phyloP scores from a whole-genome alignment of 2,888 invertebrate species.

The Belgica antarctica region DNA sequence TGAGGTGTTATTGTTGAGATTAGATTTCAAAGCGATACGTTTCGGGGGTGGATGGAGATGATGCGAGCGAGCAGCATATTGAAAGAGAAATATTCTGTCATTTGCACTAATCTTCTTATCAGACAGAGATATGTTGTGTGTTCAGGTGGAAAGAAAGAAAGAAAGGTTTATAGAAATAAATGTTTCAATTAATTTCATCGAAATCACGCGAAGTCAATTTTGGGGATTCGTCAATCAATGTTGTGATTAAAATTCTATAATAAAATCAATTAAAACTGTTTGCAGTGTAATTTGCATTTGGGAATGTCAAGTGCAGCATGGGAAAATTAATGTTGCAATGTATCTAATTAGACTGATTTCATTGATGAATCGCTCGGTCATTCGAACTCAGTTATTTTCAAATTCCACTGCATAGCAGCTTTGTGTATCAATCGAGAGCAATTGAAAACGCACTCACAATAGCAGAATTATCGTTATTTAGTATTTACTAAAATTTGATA shows the following conservation, averaged over 20 bases:
- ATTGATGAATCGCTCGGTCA: neutral
- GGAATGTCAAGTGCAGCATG: too few species aligned
- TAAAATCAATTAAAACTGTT: neutral
- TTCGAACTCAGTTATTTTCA: too few species aligned
- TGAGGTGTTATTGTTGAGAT: constrained; percentile 9
- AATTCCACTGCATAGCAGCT: neutral
- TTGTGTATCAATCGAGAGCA: neutral
- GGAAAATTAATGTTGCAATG: too few species aligned
- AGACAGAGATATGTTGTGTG: neutral
- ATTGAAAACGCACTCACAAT: constrained; percentile 3
- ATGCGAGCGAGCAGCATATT: too few species aligned
- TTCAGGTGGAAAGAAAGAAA: neutral
- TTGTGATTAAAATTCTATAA: neutral
- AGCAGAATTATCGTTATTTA: neutral
- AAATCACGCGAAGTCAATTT: neutral
- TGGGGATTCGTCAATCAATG: neutral
- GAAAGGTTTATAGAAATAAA: neutral
- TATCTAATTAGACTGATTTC: neutral
- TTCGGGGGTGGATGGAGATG: constrained; percentile 1
- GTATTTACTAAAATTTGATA: too few species aligned
- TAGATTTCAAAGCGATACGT: neutral
- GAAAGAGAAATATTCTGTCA: constrained; percentile 18
- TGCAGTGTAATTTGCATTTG: neutral
- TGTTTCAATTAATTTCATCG: constrained; percentile 9
- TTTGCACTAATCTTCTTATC: constrained; percentile 28